Evolutionary conservation across 2,113 vertebrate genomes (phyloP).

Genomic region (Bostrychus sinensis): DNA sequence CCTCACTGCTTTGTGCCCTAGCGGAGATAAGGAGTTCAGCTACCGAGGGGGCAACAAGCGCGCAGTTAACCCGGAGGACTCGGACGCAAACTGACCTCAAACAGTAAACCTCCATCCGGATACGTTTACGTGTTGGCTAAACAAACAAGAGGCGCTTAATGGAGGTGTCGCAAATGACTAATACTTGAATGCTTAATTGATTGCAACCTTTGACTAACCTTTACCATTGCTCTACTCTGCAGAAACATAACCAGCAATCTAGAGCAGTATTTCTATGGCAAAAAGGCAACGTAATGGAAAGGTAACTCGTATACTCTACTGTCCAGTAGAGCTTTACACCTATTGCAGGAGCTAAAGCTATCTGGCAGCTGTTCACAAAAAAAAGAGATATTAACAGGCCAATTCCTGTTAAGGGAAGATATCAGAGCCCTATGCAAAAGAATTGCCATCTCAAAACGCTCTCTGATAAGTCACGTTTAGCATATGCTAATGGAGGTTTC

Average conservation of each 20-base stretch:
- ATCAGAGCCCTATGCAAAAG: too few species aligned
- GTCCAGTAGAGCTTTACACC: too few species aligned
- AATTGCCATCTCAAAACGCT: too few species aligned
- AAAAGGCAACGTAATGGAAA: neutral
- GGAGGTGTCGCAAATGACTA: neutral
- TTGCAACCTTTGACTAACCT: neutral
- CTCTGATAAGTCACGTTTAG: too few species aligned
- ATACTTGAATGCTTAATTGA: neutral
- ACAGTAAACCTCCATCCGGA: slow-evolving; percentile 24
- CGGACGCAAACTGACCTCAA: slow-evolving; percentile 15
- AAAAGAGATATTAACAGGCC: too few species aligned
- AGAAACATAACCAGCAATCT: neutral
- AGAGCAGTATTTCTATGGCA: neutral
- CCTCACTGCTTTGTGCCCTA: slow-evolving; percentile 33
- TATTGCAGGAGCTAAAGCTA: too few species aligned
- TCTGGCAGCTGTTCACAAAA: too few species aligned
- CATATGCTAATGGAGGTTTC: too few species aligned
- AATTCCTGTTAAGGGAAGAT: too few species aligned
- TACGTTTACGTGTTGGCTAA: slow-evolving; percentile 44
- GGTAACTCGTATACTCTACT: too few species aligned
- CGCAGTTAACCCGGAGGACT: slow-evolving; percentile 27
- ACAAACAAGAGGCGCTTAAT: slow-evolving; percentile 18
- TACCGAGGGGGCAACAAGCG: slow-evolving; percentile 27
- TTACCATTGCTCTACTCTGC: neutral
- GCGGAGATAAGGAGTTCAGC: slow-evolving; percentile 45